phyloP scores from a whole-genome alignment of 1,140 invertebrate species.

The Saxidomus purpurata region DNA sequence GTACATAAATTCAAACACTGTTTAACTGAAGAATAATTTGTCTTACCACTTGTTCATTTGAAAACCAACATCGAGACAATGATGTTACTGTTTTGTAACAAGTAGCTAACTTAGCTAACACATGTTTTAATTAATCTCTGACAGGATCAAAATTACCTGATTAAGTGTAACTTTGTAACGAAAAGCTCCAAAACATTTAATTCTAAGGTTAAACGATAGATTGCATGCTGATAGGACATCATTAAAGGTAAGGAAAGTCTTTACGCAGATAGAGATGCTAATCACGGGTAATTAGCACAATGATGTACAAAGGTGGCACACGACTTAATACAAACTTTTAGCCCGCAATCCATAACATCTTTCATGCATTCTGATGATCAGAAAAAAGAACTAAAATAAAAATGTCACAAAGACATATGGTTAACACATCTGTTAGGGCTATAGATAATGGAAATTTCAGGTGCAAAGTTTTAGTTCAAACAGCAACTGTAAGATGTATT shows the following conservation, averaged over 20 bases:
- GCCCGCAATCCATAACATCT: neutral
- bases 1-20: too few species aligned
- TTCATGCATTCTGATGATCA: slow-evolving; percentile 19
- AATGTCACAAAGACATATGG: slow-evolving; percentile 20
- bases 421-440: neutral
- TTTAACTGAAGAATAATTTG: neutral
- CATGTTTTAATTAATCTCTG: slow-evolving; percentile 30
- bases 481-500: neutral
- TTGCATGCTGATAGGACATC: slow-evolving; percentile 19
- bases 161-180: slow-evolving; percentile 19
- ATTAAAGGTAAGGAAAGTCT: slow-evolving; percentile 40
- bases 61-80: slow-evolving; percentile 9
- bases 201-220: slow-evolving; percentile 6
- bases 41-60: neutral
- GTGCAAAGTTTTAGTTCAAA: neutral
- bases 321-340: neutral
- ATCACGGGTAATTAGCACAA: slow-evolving; percentile 34
- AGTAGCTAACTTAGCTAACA: slow-evolving; percentile 22
- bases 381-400: neutral
- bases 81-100: neutral
- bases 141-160: slow-evolving; percentile 48
- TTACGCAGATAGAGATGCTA: neutral
- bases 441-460: neutral
- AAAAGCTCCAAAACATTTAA: slow-evolving; percentile 23
- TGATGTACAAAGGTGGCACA: slow-evolving; percentile 27